phyloP scores from a whole-genome alignment of 2,113 vertebrate species.

The Pluvianellus socialis region DNA sequence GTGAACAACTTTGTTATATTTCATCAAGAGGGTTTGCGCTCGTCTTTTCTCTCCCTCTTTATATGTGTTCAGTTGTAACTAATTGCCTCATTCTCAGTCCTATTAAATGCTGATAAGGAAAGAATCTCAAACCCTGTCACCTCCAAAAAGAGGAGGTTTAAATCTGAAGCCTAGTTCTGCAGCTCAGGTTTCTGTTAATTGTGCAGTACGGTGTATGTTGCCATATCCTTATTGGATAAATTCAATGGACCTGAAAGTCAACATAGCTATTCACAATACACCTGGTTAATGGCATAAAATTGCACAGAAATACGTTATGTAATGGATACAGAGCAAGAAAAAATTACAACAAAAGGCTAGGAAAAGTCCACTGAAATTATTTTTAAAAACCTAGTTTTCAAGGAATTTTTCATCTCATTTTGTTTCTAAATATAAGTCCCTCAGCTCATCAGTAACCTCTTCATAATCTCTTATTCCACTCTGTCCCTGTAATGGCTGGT shows the following conservation, averaged over 20 bases:
- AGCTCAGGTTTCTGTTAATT: background rate
- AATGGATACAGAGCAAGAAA: background rate
- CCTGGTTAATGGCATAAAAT: background rate
- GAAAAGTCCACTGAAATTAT: background rate
- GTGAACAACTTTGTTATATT: background rate
- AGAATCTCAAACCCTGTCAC: background rate
- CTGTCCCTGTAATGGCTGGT: background rate
- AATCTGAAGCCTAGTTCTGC: background rate
- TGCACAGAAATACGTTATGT: background rate
- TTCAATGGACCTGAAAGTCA: background rate
- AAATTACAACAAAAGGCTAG: background rate
- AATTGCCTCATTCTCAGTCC: background rate
- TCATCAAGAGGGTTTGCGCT: background rate
- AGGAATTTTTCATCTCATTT: background rate
- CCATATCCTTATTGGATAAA: background rate
- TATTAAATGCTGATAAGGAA: background rate
- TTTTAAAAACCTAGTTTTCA: background rate
- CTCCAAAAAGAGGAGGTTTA: background rate
- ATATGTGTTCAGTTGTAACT: background rate
- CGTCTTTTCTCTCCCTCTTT: background rate
- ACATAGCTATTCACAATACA: background rate
- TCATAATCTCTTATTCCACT: background rate
- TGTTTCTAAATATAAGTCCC: background rate
- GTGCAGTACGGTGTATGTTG: accelerated
- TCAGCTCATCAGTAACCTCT: background rate